Evolutionary conservation across 2,888 invertebrate species (phyloP).

Genomic region (Agrochola macilenta): DNA sequence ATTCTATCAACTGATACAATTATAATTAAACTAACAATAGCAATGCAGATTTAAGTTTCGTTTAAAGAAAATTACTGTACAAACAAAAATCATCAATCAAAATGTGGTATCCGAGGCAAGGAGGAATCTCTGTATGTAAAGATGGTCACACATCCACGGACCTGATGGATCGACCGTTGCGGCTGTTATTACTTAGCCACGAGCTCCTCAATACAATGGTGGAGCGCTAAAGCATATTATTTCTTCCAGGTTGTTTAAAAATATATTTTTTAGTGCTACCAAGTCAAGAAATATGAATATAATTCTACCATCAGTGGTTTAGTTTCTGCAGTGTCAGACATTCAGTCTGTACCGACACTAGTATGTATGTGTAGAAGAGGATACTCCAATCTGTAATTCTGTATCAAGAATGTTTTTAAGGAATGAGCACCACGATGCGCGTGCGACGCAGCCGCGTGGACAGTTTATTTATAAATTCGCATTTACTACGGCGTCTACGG

Average conservation of each 20-base stretch:
- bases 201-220: no score
- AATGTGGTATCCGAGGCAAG: no score
- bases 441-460: slow-evolving; percentile 25
- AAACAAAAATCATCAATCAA: no score
- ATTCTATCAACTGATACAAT: no score
- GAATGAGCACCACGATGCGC: neutral
- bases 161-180: no score
- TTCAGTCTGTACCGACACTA: neutral
- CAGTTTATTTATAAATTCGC: slow-evolving; percentile 45
- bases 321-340: neutral
- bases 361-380: neutral
- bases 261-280: neutral
- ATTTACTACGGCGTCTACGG: slow-evolving; percentile 32
- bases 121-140: no score
- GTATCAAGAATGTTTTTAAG: slow-evolving; percentile 22
- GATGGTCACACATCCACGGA: no score
- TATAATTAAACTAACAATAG: no score
- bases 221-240: no score
- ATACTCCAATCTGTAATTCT: neutral
- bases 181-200: no score
- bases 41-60: no score
- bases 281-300: neutral
- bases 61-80: no score
- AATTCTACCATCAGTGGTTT: neutral
- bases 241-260: neutral